These are phyloP conservation scores for Aurelia sp. DNA, from an alignment of 30 jellyfish, hydroid and myxozoan genomes.

Conservation along the genomic window DNA sequence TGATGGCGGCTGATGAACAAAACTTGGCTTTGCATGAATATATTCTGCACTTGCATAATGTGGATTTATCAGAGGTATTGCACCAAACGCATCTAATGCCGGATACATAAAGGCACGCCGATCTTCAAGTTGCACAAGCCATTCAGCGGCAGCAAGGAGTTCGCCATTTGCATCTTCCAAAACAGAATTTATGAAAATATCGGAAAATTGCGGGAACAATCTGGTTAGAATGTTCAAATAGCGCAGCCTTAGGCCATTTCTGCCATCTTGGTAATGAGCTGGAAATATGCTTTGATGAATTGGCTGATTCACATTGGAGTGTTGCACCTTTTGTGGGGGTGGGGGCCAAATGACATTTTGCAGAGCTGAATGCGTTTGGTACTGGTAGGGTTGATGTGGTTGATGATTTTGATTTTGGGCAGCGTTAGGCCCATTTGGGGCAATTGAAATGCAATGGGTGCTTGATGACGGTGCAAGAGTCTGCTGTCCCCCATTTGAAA, in stretches of 20 bases:
- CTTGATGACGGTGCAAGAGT: neutral
- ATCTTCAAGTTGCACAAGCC: slow-evolving; percentile 69
- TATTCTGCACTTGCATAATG: slow-evolving; percentile 13
- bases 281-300: slow-evolving; percentile 1
- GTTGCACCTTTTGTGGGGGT: slow-evolving; percentile 36
- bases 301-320: slow-evolving; percentile 11
- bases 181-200: slow-evolving; percentile 60
- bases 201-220: slow-evolving; percentile 66
- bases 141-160: slow-evolving; percentile 67
- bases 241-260: slow-evolving; percentile 44
- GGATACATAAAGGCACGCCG: slow-evolving; percentile 73
- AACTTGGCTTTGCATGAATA: slow-evolving; percentile 17
- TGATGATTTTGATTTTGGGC: slow-evolving; percentile 11
- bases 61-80: slow-evolving; percentile 33
- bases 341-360: slow-evolving; percentile 2
- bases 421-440: neutral
- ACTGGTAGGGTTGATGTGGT: neutral
- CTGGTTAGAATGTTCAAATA: slow-evolving; percentile 32
- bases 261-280: slow-evolving; percentile 44
- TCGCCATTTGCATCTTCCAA: slow-evolving; percentile 65
- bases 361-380: slow-evolving; percentile 10
- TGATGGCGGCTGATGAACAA: neutral
- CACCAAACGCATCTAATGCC: slow-evolving; percentile 42
- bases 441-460: slow-evolving; percentile 10
- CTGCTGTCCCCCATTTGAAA: neutral